Base-by-base conservation (phyloP, 2,888 invertebrate genomes). In the Metalampra italica region DNA sequence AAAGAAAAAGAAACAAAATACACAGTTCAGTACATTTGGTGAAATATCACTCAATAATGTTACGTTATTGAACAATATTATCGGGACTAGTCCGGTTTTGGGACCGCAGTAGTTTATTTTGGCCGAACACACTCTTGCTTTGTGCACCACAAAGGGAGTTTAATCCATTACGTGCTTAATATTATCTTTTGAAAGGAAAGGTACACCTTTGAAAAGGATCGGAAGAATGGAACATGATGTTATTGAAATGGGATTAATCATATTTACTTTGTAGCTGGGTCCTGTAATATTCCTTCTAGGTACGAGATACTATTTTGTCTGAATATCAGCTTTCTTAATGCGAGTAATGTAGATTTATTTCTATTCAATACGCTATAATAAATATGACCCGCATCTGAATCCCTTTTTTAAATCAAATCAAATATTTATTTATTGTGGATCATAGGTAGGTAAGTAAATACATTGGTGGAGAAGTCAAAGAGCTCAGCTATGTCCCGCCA, bases 131-230 rank as follows among this genome's bases (percentile, higher is more conserved):
- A 57, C 56, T 59, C 51, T 43, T n/a, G 29, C 29, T 37, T 45
- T 38, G 46, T 54, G 48, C 32, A 44, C 46, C 54, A 61, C 62
- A 65, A 66, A 66, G 59, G 60, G 64, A 67, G 59, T 68, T 68
- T 62, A 68, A 68, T 68, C 68, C 68, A 67, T 68, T 68, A 68
- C 64, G 51, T 46, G 53, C 52, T 55, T 60, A 53, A 59, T 52
- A 57, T 65, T 65, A 68, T 62, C 64, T 57, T 59, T 53, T 62
- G 47, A 52, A 55, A 51, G 54, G 46, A 52, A 8, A 32, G 22
- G 22, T 32, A 32, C 22, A 34, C 22, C 43, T 39, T 40, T 40
- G 44, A 45, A 47, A 22, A 15, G 7, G n/a, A 36, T n/a, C 29
- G 29, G 14, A 29, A 29, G 29, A 29, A 42, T 12, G 13, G 38